Evolutionary conservation across 2,113 vertebrate genomes (phyloP).

Genomic region (Aptenodytes forsteri): DNA sequence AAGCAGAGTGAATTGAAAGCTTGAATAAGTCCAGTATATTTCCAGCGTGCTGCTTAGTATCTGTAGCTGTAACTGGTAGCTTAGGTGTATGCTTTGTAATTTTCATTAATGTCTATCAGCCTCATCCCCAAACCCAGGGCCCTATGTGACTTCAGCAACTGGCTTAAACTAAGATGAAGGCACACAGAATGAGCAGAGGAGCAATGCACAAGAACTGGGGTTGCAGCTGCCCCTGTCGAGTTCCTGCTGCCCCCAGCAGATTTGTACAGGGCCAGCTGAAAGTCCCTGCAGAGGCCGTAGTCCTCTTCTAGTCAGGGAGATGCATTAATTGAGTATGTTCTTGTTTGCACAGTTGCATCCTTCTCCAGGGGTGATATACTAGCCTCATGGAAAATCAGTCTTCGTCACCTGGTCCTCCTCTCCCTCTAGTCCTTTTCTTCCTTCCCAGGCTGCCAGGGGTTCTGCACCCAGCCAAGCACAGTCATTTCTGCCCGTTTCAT

Average conservation of each 20-base stretch:
- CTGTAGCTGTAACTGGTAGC: not conserved
- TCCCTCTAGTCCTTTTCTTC: not conserved
- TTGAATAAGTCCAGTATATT: not conserved
- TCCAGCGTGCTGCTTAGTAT: not conserved
- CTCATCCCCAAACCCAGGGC: not conserved
- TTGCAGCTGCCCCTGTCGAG: not conserved
- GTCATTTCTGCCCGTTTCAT: not conserved
- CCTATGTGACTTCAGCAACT: not conserved
- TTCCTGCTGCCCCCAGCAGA: not conserved
- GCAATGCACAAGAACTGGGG: not conserved
- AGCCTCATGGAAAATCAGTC: not conserved
- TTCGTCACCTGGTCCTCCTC: not conserved
- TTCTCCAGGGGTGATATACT: not conserved
- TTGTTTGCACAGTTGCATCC: not conserved
- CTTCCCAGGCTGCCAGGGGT: not conserved
- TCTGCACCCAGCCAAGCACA: not conserved
- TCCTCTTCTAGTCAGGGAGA: not conserved
- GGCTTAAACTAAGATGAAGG: not conserved
- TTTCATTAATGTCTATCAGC: not conserved
- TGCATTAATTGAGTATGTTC: constrained; percentile 13
- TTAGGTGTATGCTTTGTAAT: not conserved
- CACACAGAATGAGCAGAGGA: not conserved
- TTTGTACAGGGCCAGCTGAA: constrained; percentile 11
- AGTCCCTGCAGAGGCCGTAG: not conserved
- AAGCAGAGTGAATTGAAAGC: not conserved